Conservation (phyloP, 2,888 invertebrate species). For the Scaptomyza flava region DNA sequence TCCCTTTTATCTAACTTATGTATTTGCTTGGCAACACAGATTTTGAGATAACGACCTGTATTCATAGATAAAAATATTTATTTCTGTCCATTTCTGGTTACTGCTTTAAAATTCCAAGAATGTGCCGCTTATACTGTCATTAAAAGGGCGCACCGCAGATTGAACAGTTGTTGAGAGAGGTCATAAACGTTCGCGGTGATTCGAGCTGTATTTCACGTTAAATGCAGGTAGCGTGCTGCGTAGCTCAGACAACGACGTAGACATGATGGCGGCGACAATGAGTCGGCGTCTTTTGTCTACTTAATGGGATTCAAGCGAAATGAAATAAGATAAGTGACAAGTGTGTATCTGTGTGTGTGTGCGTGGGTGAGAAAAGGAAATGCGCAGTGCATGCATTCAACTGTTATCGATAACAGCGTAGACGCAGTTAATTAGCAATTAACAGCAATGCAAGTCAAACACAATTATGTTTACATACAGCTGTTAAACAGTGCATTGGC, state of each 20-base stretch:
- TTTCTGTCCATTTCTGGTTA: conserved; percentile 16
- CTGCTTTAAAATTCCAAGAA: conserved; percentile 41
- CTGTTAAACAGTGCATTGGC: conserved; percentile 51
- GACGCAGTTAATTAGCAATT: conserved; percentile 31
- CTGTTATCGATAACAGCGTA: conserved; percentile 42
- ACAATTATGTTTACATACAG: conserved; percentile 42
- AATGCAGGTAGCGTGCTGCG: conserved; percentile 48
- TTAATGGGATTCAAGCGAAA: conserved; percentile 14
- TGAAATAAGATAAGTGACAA: conserved; percentile 6
- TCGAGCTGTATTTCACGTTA: conserved; percentile 37
- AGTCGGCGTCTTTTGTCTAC: conserved; percentile 49
- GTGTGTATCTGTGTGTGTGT: conserved; percentile 23
- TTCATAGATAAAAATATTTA: conserved; percentile 28
- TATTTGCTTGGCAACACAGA: background rate
- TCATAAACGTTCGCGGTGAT: conserved; percentile 40
- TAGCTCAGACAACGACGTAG: conserved; percentile 43
- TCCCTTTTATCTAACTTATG: background rate
- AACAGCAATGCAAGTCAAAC: conserved; percentile 35
- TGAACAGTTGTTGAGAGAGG: conserved; percentile 59
- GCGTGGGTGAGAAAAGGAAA: conserved; percentile 16
- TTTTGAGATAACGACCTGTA: conserved; percentile 5
- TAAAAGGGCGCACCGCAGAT: conserved; percentile 5
- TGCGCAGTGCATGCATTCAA: conserved; percentile 7
- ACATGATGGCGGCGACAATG: conserved; percentile 52
- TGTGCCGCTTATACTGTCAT: conserved; percentile 30